Conservation (phyloP, 2,797 vertebrate species). For the Phalloptychus januarius region DNA sequence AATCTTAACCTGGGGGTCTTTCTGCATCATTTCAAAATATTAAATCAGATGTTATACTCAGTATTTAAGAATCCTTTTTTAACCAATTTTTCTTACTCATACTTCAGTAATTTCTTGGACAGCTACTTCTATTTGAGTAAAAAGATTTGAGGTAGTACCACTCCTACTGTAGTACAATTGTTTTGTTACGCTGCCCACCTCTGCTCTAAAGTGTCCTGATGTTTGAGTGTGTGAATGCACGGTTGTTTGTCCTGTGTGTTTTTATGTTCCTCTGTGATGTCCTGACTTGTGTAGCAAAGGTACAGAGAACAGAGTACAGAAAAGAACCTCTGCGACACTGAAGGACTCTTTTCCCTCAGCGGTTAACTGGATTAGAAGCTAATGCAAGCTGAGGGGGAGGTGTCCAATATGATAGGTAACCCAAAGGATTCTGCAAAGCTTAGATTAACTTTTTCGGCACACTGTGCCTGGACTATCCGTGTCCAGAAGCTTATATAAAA, state of each 20-base stretch:
- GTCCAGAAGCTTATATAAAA: slow-evolving; percentile 18
- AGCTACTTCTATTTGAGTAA: too few relatives aligned
- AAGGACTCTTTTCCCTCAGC: slow-evolving; percentile 67
- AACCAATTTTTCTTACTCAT: too few relatives aligned
- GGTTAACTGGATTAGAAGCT: slow-evolving; percentile 70
- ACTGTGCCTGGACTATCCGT: slow-evolving; percentile 24
- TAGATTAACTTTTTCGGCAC: slow-evolving; percentile 64
- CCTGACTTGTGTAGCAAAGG: slow-evolving; percentile 30
- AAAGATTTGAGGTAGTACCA: background rate
- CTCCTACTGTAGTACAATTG: background rate
- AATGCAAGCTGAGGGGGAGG: slow-evolving; percentile 48
- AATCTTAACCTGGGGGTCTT: background rate
- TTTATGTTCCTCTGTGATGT: background rate
- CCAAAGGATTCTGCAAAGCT: slow-evolving; percentile 16
- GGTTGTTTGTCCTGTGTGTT: background rate
- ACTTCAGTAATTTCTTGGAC: too few relatives aligned
- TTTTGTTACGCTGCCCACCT: background rate
- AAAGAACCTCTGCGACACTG: slow-evolving; percentile 30
- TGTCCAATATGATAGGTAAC: slow-evolving; percentile 44
- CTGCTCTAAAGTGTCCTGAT: background rate
- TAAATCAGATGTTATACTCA: too few relatives aligned
- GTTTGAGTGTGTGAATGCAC: background rate
- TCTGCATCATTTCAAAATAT: background rate
- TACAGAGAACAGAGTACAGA: slow-evolving; percentile 33
- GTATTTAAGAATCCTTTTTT: too few relatives aligned